These are phyloP conservation scores for Anniella stebbinsi DNA, from an alignment of 2,797 vertebrate genomes.

Conservation along the genomic window DNA sequence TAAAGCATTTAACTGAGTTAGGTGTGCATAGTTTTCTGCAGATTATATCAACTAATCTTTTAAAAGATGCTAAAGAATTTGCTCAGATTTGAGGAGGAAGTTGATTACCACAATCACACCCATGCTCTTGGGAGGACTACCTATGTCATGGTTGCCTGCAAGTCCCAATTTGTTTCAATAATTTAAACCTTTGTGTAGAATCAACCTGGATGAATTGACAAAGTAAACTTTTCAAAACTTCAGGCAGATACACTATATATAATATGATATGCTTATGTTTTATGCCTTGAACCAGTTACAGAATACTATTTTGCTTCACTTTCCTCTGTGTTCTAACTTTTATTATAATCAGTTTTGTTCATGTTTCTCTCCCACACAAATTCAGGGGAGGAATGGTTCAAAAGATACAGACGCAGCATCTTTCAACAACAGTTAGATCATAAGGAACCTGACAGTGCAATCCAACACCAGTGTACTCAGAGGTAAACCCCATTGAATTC, in stretches of 20 bases:
- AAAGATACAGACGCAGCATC: constrained; percentile 46
- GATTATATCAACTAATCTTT: background rate
- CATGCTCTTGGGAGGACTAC: background rate
- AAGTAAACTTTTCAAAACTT: constrained; percentile 13
- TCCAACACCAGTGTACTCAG: background rate
- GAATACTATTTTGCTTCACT: constrained; percentile 8
- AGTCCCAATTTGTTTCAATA: no score
- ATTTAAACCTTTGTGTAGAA: constrained; percentile 20
- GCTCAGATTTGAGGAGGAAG: constrained; percentile 22
- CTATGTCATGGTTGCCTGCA: no score
- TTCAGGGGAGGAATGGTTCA: constrained; percentile 46
- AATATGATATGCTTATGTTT: background rate
- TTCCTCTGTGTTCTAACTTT: constrained; percentile 34
- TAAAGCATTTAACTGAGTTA: background rate
- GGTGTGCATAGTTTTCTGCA: background rate
- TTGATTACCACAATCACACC: background rate
- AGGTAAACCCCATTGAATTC: background rate
- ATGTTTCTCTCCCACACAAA: constrained; percentile 14
- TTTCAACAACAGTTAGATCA: constrained; percentile 65
- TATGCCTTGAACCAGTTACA: background rate
- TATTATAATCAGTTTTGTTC: constrained; percentile 7
- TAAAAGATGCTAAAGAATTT: background rate
- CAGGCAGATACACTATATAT: background rate
- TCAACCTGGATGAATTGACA: constrained; percentile 31
- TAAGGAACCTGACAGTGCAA: constrained; percentile 28